Conservation (phyloP, 2,113 vertebrate genomes). For the Penelope pileata region DNA sequence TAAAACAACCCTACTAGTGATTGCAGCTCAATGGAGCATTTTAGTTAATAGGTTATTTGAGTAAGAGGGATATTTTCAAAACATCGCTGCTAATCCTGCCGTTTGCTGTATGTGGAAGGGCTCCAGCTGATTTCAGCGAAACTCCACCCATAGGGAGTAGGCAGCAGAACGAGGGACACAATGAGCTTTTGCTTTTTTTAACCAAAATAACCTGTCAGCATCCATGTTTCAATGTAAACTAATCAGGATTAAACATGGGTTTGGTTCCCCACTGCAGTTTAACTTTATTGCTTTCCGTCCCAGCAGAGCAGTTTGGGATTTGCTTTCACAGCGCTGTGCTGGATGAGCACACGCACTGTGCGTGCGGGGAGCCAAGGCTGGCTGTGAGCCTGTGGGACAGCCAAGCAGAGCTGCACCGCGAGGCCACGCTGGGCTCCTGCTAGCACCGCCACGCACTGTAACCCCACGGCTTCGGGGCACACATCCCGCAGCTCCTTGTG, state of each 20-base stretch:
- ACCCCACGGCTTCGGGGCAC: not conserved
- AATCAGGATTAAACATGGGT: not conserved
- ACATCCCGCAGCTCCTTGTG: not conserved
- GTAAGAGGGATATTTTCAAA: conserved; percentile 50
- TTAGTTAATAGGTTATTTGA: conserved; percentile 32
- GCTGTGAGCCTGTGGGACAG: not conserved
- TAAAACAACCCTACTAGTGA: conserved; percentile 6
- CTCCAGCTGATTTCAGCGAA: not conserved
- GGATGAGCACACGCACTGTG: not conserved
- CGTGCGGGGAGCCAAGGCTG: not conserved
- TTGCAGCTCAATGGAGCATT: not conserved
- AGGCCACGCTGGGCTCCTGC: not conserved
- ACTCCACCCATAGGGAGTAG: conserved; percentile 5
- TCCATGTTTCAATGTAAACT: not conserved
- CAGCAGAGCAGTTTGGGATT: not conserved
- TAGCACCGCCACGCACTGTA: not conserved
- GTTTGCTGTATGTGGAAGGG: not conserved
- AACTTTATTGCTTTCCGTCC: not conserved
- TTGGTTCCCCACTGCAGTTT: not conserved
- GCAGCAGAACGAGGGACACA: not conserved
- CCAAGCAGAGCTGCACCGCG: not conserved
- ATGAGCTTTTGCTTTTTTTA: not conserved
- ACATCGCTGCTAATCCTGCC: not conserved
- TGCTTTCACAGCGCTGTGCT: not conserved
- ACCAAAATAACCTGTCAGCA: not conserved